Evolutionary conservation across 2,888 invertebrate species (phyloP).

Genomic region (Tenthredo scrophulariae): DNA sequence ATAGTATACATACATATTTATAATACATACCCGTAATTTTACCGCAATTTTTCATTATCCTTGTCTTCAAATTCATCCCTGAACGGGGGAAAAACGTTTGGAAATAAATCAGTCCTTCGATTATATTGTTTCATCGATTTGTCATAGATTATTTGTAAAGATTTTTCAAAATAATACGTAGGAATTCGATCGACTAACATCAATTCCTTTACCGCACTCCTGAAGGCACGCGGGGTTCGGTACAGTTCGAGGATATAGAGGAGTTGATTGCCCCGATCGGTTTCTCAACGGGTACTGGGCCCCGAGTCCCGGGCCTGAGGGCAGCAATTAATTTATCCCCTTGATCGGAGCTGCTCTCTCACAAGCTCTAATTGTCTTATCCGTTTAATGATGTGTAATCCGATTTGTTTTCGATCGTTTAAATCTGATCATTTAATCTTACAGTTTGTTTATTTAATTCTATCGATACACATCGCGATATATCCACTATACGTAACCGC

Average conservation of each 20-base stretch:
- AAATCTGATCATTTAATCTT: constrained; percentile 52
- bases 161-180: neutral
- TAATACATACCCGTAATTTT: too few species aligned
- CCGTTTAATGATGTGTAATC: constrained; percentile 57
- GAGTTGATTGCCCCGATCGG: constrained; percentile 49
- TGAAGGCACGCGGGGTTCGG: neutral
- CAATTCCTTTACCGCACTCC: neutral
- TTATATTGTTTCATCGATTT: constrained; percentile 8
- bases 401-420: constrained; percentile 55
- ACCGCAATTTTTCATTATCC: neutral
- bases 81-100: neutral
- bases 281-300: neutral
- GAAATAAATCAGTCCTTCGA: neutral
- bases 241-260: constrained; percentile 29
- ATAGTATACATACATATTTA: too few species aligned
- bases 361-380: constrained; percentile 56
- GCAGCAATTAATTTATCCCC: constrained; percentile 54
- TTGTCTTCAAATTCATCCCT: neutral
- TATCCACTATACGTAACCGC: neutral
- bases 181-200: constrained; percentile 32
- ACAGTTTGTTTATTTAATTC: constrained; percentile 42
- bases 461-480: constrained; percentile 48
- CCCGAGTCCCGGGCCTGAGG: neutral
- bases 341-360: constrained; percentile 26
- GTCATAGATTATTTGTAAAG: neutral